phyloP scores from a whole-genome alignment of 1,140 invertebrate species.

The Caenorhabditis elegans region WBcel235 BX284606.5:7054001-7054500 shows the following conservation, averaged over 20 bases:
- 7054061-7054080: too few relatives aligned
- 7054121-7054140: too few relatives aligned
- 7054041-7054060: too few relatives aligned
- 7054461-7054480: slow-evolving; percentile 88
- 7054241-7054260: slow-evolving; percentile 91
- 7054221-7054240: slow-evolving; percentile 89
- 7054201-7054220: slow-evolving; percentile 88
- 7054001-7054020: too few relatives aligned
- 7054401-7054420: slow-evolving; percentile 72
- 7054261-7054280: slow-evolving; percentile 78
- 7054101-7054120: too few relatives aligned
- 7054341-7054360: slow-evolving; percentile 69
- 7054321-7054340: slow-evolving; percentile 72
- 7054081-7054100: too few relatives aligned
- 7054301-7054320: slow-evolving; percentile 74
- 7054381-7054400: slow-evolving; percentile 73
- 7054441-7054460: slow-evolving; percentile 74
- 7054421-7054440: slow-evolving; percentile 73
- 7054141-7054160: too few relatives aligned
- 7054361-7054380: slow-evolving; percentile 71
- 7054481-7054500: slow-evolving; percentile 97
- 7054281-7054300: slow-evolving; percentile 72
- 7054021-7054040: too few relatives aligned
- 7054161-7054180: too few relatives aligned
- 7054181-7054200: slow-evolving; percentile 73